phyloP scores from a whole-genome alignment of 2,888 invertebrate species.

The Cosmia trapezina region DNA sequence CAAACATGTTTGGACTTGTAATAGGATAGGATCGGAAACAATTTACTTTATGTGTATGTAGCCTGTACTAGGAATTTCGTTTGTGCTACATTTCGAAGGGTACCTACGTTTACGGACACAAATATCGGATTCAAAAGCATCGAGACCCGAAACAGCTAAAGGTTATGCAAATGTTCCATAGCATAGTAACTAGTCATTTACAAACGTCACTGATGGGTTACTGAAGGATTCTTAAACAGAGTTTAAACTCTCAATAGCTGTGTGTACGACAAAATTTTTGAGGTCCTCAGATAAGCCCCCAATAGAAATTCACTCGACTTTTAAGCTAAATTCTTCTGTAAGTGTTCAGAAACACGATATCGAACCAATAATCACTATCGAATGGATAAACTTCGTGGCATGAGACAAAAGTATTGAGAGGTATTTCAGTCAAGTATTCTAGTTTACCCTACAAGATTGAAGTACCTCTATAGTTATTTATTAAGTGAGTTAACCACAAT shows the following conservation, averaged over 20 bases:
- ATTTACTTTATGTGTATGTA: conserved; percentile 15
- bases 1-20: conserved; percentile 17
- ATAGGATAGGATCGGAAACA: conserved; percentile 27
- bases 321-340: too few relatives aligned
- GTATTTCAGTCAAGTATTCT: not conserved
- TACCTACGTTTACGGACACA: not conserved
- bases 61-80: conserved; percentile 5
- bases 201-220: too few relatives aligned
- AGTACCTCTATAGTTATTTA: not conserved
- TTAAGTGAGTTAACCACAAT: conserved; percentile 6
- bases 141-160: not conserved
- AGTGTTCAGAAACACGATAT: too few relatives aligned
- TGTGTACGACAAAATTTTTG: too few relatives aligned
- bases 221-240: too few relatives aligned
- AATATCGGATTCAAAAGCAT: not conserved
- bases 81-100: conserved; percentile 1
- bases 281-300: too few relatives aligned
- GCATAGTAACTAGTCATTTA: not conserved
- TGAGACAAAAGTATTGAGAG: not conserved
- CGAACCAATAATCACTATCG: too few relatives aligned
- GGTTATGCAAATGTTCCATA: not conserved
- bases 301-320: too few relatives aligned
- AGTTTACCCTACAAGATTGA: not conserved
- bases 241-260: too few relatives aligned
- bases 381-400: too few relatives aligned